Base-by-base conservation (phyloP, 2,113 vertebrate species). In the Brachypteracias leptosomus region DNA sequence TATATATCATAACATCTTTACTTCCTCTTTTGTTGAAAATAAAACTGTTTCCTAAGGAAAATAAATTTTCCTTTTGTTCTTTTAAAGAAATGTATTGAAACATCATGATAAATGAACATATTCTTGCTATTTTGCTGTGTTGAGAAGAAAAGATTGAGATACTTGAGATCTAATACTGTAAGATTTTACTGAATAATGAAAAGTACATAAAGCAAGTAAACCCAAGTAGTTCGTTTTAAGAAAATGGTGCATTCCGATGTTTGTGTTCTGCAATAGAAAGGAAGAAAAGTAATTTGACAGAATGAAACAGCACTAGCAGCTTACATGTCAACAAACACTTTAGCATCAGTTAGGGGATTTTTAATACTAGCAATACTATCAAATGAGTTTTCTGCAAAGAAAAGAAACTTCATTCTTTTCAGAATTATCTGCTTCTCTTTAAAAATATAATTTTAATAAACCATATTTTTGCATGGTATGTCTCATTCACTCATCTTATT, bases 361-460 rank as follows among this genome's bases (percentile, higher is more conserved):
- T 89, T 62, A 93, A 74, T 68, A 55, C 7, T 76, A 75, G 8
- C 16, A 26, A 58, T 66, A 10, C 4, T 35, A 46, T 68, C 29
- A 57, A 67, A 80, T 52, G 15, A 52, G 9, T 65, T 90, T 88
- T 93, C 51, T 80, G 33, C 3, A 20, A 49, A 70, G 28, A 85
- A 42, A 52, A 71, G 20, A 90, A 83, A 47, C 19, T 61, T 61
- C 28, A 55, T 68, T n/a, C 8, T 83, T 88, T 86, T 59, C 46
- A 79, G 38, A 91, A 73, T 85, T 76, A 74, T 38, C 22, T 82
- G 15, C 55, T 88, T 75, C 17, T 75, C 24, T 55, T 90, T 73
- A 68, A 83, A 90, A 90, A 74, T 9, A 73, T 10, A 28, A 63
- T 65, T 89, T 93, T 92, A 95, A 88, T 82, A 68, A 78, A 58